Percentiles rank a stretch among this genome's conserved stretches.
Evolutionary conservation across 2,113 vertebrate species (phyloP).

Genomic region (Burhinus oedicnemus): DNA sequence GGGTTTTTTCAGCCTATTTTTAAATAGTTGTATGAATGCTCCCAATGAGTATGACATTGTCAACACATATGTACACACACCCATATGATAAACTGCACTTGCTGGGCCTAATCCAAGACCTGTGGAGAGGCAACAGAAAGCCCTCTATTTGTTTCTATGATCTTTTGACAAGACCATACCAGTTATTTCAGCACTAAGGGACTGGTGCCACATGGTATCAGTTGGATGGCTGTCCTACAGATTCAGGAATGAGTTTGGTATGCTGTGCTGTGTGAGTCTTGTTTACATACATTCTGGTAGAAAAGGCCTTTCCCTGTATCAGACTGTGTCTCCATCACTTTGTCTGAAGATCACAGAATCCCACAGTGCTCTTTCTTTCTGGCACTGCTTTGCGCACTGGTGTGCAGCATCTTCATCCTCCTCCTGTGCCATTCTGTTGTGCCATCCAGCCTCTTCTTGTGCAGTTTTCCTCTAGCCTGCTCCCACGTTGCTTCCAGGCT

Average conservation of each 20-base stretch:
- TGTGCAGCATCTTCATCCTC: not conserved
- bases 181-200: not conserved
- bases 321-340: not conserved
- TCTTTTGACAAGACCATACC: not conserved
- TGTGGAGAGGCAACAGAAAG: not conserved
- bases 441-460: not conserved
- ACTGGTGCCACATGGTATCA: not conserved
- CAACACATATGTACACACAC: fast-evolving
- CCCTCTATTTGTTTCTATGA: not conserved
- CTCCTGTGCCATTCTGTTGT: not conserved
- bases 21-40: not conserved
- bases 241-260: not conserved
- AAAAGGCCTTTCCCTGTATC: not conserved
- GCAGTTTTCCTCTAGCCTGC: not conserved
- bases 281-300: not conserved
- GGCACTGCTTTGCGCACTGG: not conserved
- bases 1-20: not conserved
- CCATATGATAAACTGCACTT: not conserved
- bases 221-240: not conserved
- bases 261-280: not conserved
- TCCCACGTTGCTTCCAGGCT: not conserved
- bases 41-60: not conserved
- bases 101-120: not conserved
- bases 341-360: not conserved
- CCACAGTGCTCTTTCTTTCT: not conserved